Base-by-base conservation (phyloP, 1,140 invertebrate genomes). In the Zaprionus camerounensis region DNA sequence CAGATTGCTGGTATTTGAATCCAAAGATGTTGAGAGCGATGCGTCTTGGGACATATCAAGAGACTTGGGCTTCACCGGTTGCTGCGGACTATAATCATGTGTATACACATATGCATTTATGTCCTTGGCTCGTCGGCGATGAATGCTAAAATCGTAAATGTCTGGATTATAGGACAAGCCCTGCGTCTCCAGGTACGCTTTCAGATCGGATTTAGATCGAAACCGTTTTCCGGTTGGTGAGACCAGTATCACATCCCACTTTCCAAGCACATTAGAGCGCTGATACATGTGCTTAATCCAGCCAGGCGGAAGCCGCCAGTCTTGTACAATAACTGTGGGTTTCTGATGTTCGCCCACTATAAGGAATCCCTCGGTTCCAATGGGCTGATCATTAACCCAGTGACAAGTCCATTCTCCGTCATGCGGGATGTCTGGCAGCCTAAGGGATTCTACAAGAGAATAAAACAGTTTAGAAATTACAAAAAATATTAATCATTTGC, bases 231-330 rank as follows among this genome's bases (percentile, higher is more conserved):
- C 94, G 31, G 94, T 94, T 0, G 95, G 95, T 63, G 95, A 96
- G 68, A 96, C 93, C 71, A 97, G 94, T 69, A 97, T 94, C 9
- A 96, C 96, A 91, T 97, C 96, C 96, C 96, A 97, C 91, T 97
- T 97, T 6, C 96, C 96, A 13, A 95, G 95, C 4, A 95, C 95
- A 73, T 94, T 94, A 66, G 94, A 95, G 49, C 96, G 93, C 80
- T 95, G 95, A 2, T 95, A 95, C 87, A 97, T 95, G 86, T 96
- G 96, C 91, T 97, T 97, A 2, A 94, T 94, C 96, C 96, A 97
- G 5, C 95, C 95, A 3, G 93, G 82, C 2, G 96, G 96, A 78
- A 97, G 86, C 59, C 96, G 94, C 72, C 94, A 95, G 92, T 97
- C 96, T 69, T 95, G 93, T 13, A 97, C 96, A 92, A 96, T 94